Evolutionary conservation across 2,888 invertebrate genomes (phyloP), one percentile per base, ranked within the genome.

Genomic region (Lithosia quadra): DNA sequence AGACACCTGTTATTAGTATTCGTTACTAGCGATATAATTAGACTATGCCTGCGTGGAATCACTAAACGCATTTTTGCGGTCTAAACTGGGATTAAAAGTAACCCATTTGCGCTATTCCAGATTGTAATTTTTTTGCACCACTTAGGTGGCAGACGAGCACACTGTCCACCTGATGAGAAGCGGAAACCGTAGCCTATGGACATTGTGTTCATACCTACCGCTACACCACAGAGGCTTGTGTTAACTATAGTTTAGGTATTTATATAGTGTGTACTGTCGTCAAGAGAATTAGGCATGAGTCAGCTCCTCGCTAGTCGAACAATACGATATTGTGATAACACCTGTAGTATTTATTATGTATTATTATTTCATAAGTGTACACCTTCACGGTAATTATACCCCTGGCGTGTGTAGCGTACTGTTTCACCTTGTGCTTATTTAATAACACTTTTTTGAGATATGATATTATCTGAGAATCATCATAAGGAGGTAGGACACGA

Each of bases 301-400:
- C 66, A 39, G 33, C 28, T 18, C n/a, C n/a, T 3, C 13, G 5
- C n/a, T 28, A 28, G 18, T 22, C n/a, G 28, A 56, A 56, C 28
- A 62, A 36, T 28, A 43, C 62, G 9, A 33, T 67, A 58, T 62
- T 60, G 34, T 53, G 33, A 65, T 57, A 67, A 67, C 67, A 67
- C 57, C n/a, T 67, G 67, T 57, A 49, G 57, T 49, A 67, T 67
- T 62, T 49, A 49, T 43, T 62, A 43, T 56, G 57, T 33, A 57
- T 62, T 67, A 61, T 43, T 57, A 33, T 33, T 43, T 49, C 43
- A 34, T 21, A 21, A 62, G n/a, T 9, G 28, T 63, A 53, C 33
- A 53, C 53, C 49, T 63, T 63, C 33, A 63, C 15, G 53, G 21
- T 63, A 63, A 63, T 53, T 63, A 33, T 0, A n/a, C 11, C n/a